Conservation (phyloP, 2,113 vertebrate species). For the Noturus placidus region DNA sequence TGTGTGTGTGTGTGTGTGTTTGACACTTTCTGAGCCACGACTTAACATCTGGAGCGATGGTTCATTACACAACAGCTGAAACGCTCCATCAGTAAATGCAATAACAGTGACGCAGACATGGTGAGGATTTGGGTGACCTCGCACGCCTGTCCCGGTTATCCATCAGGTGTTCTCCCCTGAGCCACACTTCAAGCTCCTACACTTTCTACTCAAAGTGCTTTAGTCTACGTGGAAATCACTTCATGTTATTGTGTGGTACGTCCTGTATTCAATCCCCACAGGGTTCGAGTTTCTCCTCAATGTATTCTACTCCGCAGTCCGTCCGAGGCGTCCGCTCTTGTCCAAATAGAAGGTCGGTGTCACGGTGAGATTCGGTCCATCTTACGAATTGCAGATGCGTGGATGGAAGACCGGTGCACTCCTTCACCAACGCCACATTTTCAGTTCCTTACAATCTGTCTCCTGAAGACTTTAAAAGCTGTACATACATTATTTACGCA, state of each 20-base stretch:
- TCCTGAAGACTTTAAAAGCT: slow-evolving; percentile 47
- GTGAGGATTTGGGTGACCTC: not conserved
- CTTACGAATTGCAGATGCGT: not conserved
- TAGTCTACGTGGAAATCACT: slow-evolving; percentile 7
- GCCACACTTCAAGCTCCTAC: not conserved
- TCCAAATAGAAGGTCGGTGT: not conserved
- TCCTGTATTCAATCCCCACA: slow-evolving; percentile 20
- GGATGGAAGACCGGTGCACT: not conserved
- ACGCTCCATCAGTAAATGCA: slow-evolving; percentile 36
- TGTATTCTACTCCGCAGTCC: not conserved
- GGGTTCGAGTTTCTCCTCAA: not conserved
- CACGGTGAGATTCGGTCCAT: not conserved
- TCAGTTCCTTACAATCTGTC: slow-evolving; percentile 55
- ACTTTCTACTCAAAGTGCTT: slow-evolving; percentile 36
- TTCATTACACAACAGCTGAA: not conserved
- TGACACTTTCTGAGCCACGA: slow-evolving; percentile 1
- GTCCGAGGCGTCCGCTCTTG: too few relatives aligned
- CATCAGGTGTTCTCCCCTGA: slow-evolving; percentile 38
- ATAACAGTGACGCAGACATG: slow-evolving; percentile 29
- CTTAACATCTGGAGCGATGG: slow-evolving; percentile 14
- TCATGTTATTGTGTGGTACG: slow-evolving; percentile 3
- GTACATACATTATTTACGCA: slow-evolving; percentile 51
- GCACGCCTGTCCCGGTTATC: slow-evolving; percentile 24
- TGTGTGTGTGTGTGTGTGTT: not conserved
- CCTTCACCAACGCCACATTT: slow-evolving; percentile 14